Conservation (phyloP, 1,140 invertebrate species). For the Armadillidium nasatum region DNA sequence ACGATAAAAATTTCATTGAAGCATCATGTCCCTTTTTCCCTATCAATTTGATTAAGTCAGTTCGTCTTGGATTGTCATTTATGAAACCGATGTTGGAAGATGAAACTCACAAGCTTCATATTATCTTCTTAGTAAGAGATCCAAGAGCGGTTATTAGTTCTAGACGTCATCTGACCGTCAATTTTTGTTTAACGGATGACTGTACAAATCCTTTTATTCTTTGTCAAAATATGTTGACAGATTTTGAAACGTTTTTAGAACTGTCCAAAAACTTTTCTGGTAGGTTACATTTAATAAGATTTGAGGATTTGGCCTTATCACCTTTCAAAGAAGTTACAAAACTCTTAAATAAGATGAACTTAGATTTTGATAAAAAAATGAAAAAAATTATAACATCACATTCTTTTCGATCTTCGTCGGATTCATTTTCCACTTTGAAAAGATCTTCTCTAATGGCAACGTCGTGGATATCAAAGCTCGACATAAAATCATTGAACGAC, state of each 20-base stretch:
- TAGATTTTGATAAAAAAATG: neutral
- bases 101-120: neutral
- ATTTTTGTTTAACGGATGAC: neutral
- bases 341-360: neutral
- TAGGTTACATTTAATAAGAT: neutral
- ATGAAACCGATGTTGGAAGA: neutral
- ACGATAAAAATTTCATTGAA: neutral
- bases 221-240: neutral
- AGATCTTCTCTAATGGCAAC: neutral
- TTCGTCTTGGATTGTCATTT: neutral
- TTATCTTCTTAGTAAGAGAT: constrained; percentile 1
- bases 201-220: neutral
- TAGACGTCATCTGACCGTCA: neutral
- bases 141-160: neutral
- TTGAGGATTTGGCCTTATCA: neutral
- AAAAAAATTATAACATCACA: neutral
- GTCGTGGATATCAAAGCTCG: neutral
- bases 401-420: neutral
- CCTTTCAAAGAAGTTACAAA: neutral
- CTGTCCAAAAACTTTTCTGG: neutral
- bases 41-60: neutral
- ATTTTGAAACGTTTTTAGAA: neutral
- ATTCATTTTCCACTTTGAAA: neutral
- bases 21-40: neutral
- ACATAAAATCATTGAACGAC: neutral